These are phyloP conservation scores for Apoda limacodes DNA, from an alignment of 2,888 invertebrate species.

Conservation along the genomic window DNA sequence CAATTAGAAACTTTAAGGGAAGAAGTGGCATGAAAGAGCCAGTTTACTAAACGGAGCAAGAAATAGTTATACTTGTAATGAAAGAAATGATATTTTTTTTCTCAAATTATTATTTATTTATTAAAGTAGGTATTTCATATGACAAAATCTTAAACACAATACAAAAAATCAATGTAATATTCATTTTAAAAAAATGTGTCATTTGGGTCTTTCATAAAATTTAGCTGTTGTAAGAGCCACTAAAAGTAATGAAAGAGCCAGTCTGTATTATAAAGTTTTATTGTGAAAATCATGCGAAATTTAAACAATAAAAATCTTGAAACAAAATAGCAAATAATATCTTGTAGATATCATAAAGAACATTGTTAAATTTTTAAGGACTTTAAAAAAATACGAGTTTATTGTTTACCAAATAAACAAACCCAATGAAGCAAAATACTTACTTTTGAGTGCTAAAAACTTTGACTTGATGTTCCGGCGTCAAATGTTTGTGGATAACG, in stretches of 20 bases:
- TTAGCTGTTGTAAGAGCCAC: constrained; percentile 1
- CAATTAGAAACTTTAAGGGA: too few species aligned
- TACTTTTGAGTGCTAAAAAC: too few species aligned
- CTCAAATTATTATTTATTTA: constrained; percentile 1
- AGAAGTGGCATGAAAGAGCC: constrained; percentile 6
- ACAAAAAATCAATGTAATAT: constrained; percentile 3
- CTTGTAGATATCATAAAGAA: too few species aligned
- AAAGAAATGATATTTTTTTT: constrained; percentile 4
- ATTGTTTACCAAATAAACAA: too few species aligned
- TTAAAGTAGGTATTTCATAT: constrained; percentile 2
- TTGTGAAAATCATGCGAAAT: too few species aligned
- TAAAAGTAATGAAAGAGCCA: constrained; percentile 2
- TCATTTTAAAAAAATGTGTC: constrained; percentile 5
- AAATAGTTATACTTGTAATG: constrained; percentile 1
- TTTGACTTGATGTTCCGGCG: too few species aligned
- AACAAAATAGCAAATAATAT: too few species aligned
- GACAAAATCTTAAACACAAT: constrained; percentile 2
- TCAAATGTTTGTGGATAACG: too few species aligned
- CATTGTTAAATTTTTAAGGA: too few species aligned
- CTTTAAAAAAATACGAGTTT: too few species aligned
- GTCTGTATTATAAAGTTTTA: constrained; percentile 4
- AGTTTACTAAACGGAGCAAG: constrained; percentile 3
- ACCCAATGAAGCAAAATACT: too few species aligned
- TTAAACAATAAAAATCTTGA: too few species aligned
- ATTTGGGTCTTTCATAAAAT: constrained; percentile 3